These are phyloP conservation scores for Drosophila navojoa DNA, from an alignment of 1,140 invertebrate genomes.

Conservation along the genomic window DNA sequence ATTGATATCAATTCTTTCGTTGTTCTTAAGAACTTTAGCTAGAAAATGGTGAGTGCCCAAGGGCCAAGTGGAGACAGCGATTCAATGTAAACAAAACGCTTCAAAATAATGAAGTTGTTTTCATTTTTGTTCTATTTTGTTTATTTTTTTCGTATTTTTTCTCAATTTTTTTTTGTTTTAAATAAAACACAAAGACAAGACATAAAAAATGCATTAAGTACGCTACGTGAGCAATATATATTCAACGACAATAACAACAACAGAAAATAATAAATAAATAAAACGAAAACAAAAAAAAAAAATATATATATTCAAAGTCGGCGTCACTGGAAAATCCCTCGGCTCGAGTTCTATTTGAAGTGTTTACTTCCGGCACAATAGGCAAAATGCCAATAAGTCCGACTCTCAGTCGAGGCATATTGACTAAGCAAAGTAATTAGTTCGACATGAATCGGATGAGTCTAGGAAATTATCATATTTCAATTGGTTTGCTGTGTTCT, in stretches of 20 bases:
- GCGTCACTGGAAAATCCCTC: conserved; percentile 42
- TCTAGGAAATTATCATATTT: no score
- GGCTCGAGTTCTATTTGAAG: conserved; percentile 34
- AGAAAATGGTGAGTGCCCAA: conserved; percentile 66
- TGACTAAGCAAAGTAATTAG: background rate
- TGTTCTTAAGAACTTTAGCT: conserved; percentile 31
- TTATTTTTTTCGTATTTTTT: conserved; percentile 2
- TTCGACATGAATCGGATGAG: no score
- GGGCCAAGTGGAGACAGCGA: conserved; percentile 12
- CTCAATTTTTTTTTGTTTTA: background rate
- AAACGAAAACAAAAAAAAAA: conserved; percentile 13
- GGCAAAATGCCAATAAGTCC: conserved; percentile 30
- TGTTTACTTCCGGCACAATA: conserved; percentile 44
- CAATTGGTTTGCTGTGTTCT: no score
- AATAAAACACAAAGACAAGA: conserved; percentile 19
- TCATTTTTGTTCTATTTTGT: conserved; percentile 3
- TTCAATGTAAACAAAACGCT: conserved; percentile 37
- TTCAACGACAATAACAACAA: conserved; percentile 17
- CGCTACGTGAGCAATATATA: conserved; percentile 41
- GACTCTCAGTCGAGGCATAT: background rate
- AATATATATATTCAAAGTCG: conserved; percentile 12
- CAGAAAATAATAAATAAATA: background rate
- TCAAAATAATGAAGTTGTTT: conserved; percentile 4
- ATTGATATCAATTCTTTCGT: conserved; percentile 2
- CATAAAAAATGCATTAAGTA: conserved; percentile 34